These are phyloP conservation scores for Elanoides forficatus DNA, from an alignment of 2,113 vertebrate genomes.

Conservation along the genomic window DNA sequence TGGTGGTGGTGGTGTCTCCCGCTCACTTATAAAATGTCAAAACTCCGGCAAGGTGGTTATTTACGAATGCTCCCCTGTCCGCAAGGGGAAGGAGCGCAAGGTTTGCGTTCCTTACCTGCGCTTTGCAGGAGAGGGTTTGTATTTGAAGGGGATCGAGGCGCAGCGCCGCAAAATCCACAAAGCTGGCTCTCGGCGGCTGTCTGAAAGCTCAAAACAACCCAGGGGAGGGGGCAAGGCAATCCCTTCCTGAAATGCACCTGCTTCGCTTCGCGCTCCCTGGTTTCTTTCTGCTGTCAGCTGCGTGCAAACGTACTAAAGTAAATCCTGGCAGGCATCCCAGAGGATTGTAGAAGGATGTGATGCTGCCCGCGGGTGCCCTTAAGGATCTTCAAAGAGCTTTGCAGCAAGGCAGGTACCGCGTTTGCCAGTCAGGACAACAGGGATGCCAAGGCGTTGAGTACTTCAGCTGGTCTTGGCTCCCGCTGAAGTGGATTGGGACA, in stretches of 20 bases:
- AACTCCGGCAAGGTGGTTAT: background rate
- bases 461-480: background rate
- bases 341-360: background rate
- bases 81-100: background rate
- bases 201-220: background rate
- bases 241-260: background rate
- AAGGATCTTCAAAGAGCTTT: background rate
- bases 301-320: background rate
- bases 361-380: background rate
- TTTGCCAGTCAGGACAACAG: background rate
- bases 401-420: accelerated
- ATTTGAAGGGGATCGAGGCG: background rate
- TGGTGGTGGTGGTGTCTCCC: background rate
- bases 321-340: background rate
- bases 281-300: background rate
- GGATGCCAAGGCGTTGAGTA: background rate
- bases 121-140: background rate
- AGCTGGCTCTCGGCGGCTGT: background rate
- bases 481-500: background rate
- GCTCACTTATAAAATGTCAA: accelerated
- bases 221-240: background rate
- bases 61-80: background rate
- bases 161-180: background rate
- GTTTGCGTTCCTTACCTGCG: background rate
- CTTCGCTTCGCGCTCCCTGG: background rate